phyloP scores from a whole-genome alignment of 2,113 vertebrate genomes.

The Ivindomyrus marchei region DNA sequence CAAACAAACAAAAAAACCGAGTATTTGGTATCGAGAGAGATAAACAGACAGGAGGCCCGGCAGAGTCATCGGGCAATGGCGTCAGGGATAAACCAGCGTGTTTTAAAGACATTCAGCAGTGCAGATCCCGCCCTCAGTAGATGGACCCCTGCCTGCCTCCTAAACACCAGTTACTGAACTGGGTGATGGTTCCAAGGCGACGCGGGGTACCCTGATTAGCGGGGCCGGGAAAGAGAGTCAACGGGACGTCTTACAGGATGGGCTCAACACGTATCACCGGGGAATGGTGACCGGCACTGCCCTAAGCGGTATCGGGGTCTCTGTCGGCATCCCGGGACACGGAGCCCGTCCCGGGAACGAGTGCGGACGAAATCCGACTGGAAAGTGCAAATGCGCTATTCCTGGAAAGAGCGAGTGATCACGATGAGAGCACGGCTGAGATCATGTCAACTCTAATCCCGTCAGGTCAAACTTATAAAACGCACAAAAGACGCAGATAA shows the following conservation, averaged over 20 bases:
- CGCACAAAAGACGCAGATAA: not conserved
- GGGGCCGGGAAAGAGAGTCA: not conserved
- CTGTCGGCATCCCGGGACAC: not conserved
- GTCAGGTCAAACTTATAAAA: not conserved
- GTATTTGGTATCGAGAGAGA: not conserved
- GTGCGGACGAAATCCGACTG: not conserved
- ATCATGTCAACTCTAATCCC: not conserved
- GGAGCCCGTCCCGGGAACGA: not conserved
- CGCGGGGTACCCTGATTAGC: not conserved
- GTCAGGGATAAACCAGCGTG: not conserved
- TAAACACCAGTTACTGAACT: not conserved
- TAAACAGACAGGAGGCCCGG: not conserved
- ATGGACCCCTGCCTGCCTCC: not conserved
- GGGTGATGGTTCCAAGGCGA: not conserved
- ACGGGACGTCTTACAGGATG: not conserved
- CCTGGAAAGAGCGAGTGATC: not conserved
- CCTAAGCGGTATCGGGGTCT: not conserved
- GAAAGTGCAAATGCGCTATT: not conserved
- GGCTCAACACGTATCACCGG: not conserved
- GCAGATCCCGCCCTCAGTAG: not conserved
- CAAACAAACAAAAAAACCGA: not conserved
- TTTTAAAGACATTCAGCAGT: not conserved
- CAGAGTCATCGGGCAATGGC: not conserved
- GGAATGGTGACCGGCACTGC: not conserved
- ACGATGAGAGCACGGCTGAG: not conserved